phyloP scores from a whole-genome alignment of 2,113 vertebrate genomes.

The Nyctibius bracteatus region DNA sequence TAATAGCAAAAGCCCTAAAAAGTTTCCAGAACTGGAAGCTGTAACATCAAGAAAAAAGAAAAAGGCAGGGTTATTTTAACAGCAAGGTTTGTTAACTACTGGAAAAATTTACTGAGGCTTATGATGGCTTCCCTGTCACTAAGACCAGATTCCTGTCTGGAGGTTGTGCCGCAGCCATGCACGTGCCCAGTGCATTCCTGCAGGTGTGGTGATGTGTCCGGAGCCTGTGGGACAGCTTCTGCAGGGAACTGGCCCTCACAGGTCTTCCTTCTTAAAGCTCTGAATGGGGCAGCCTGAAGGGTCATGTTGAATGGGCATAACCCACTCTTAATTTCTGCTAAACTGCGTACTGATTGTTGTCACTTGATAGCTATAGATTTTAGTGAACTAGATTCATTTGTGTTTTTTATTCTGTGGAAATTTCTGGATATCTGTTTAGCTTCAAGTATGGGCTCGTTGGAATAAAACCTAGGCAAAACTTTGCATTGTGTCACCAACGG shows the following conservation, averaged over 20 bases:
- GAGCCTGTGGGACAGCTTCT: background rate
- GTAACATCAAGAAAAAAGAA: background rate
- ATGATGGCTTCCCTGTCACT: background rate
- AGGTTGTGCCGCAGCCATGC: background rate
- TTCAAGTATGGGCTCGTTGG: background rate
- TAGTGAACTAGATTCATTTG: background rate
- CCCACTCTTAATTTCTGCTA: background rate
- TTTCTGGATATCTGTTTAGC: background rate
- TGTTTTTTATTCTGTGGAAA: background rate
- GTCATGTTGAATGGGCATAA: background rate
- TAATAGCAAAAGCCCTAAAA: background rate
- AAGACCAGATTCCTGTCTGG: background rate
- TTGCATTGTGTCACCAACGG: background rate
- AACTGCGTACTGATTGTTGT: background rate
- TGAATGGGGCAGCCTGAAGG: background rate
- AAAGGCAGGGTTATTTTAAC: background rate
- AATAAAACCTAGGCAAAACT: background rate
- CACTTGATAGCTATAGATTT: background rate
- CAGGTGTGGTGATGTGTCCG: background rate
- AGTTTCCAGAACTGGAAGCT: background rate
- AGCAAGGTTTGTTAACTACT: background rate
- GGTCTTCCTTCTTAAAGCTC: background rate
- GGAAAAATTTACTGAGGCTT: background rate
- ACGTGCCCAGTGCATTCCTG: accelerated
- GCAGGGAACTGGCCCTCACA: background rate